phyloP scores from a whole-genome alignment of 1,140 invertebrate species.

The Megalonaias nervosa region DNA sequence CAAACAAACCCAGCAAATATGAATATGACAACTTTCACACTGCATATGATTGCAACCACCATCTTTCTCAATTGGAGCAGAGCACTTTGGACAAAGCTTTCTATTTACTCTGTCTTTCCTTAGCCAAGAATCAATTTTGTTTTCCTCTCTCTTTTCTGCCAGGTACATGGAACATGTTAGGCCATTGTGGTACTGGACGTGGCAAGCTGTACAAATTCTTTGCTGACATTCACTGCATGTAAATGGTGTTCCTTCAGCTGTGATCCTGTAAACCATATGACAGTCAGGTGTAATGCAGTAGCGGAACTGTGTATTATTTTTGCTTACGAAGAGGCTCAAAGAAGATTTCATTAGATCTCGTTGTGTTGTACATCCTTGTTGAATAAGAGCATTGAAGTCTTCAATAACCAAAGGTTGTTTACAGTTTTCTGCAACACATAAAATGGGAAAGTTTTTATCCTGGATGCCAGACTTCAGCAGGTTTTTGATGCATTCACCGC shows the following conservation, averaged over 20 bases:
- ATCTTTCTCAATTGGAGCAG: slow-evolving; percentile 50
- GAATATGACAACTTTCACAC: slow-evolving; percentile 41
- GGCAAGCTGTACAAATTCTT: slow-evolving; percentile 54
- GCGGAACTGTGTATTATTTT: slow-evolving; percentile 39
- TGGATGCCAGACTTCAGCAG: slow-evolving; percentile 37
- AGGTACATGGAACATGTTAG: slow-evolving; percentile 53
- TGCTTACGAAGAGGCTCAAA: slow-evolving; percentile 34
- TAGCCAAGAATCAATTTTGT: slow-evolving; percentile 38
- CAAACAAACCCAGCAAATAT: slow-evolving; percentile 60
- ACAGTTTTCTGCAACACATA: slow-evolving; percentile 53
- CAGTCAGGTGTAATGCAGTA: slow-evolving; percentile 62
- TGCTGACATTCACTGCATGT: slow-evolving; percentile 47
- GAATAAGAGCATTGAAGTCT: slow-evolving; percentile 42
- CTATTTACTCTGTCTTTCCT: slow-evolving; percentile 32
- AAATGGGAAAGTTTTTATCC: slow-evolving; percentile 46
- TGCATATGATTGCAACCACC: slow-evolving; percentile 55
- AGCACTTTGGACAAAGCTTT: slow-evolving; percentile 56
- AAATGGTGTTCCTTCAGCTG: slow-evolving; percentile 37
- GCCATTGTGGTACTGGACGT: slow-evolving; percentile 51
- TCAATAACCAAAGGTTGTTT: slow-evolving; percentile 37
- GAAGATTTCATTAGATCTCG: slow-evolving; percentile 36
- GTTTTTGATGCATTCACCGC: slow-evolving; percentile 48
- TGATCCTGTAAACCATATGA: slow-evolving; percentile 50
- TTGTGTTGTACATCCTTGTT: slow-evolving; percentile 18
- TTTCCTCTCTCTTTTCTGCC: slow-evolving; percentile 21